Evolutionary conservation across 2,113 vertebrate genomes (phyloP), one percentile per base, ranked within the genome.

Genomic region (Circaetus gallicus): DNA sequence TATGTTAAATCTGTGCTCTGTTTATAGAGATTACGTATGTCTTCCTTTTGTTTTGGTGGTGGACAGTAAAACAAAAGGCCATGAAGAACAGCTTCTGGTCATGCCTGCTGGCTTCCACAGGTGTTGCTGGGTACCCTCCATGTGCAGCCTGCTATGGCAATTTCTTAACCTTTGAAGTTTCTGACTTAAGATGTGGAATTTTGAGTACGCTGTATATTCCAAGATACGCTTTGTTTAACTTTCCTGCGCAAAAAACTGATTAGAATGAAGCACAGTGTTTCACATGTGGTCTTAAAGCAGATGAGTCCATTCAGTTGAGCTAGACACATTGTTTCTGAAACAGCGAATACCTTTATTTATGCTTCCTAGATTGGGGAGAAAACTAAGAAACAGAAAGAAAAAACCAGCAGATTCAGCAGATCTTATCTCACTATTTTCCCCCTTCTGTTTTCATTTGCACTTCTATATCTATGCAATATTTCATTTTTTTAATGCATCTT

Each of bases 381-480:
- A 95, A 82, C 59, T 26, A 55, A 79, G 67, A 82, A 96, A 93
- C 55, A 82, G 79, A 81, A 92, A 86, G 59, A 70, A 80, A 72
- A 95, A 94, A 38, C 0, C 26, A 86, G 88, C 95, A 83, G 81
- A 96, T 63, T 97, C 96, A 97, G 95, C 95, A 95, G 83, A 92
- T 96, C 63, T 97, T 94, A 90, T 86, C 94, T 93, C 40, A 67
- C 86, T 56, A 58, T 86, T 89, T 73, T 43, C 29, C 47, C 59
- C 73, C 45, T 94, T 86, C 79, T 90, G 59, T 96, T 97, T 97
- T 92, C 96, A 95, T 96, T 96, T 97, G 85, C 83, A 88, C 95
- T 93, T 94, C 87, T 89, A 91, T 95, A 97, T 97, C 90, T 73
- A 84, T 93, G 86, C 91, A 97, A 70, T 96, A 94, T 94, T 96